phyloP scores from a whole-genome alignment of 2,888 invertebrate genomes.

The Eumerus sabulonum region DNA sequence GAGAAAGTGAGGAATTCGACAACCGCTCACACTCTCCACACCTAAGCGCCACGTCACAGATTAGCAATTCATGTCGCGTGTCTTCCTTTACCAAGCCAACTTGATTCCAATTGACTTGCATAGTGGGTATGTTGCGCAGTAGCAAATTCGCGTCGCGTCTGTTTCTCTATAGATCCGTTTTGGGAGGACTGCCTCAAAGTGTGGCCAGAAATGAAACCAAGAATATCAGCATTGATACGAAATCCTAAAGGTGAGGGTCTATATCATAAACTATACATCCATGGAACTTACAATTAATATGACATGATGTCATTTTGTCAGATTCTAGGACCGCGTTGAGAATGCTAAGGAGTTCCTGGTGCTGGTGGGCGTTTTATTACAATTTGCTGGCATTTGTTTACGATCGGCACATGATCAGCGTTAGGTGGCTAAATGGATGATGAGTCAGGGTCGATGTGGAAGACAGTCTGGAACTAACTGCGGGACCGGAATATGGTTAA shows the following conservation, averaged over 20 bases:
- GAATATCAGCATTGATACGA: slow-evolving; percentile 10
- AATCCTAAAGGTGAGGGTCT: slow-evolving; percentile 1
- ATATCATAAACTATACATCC: slow-evolving; percentile 14
- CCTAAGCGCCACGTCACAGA: slow-evolving; percentile 57
- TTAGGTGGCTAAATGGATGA: slow-evolving; percentile 28
- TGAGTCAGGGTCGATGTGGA: slow-evolving; percentile 4
- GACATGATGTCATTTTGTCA: slow-evolving; percentile 65
- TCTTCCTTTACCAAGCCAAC: slow-evolving; percentile 52
- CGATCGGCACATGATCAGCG: slow-evolving; percentile 1
- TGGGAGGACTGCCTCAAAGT: slow-evolving; percentile 49
- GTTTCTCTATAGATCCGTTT: slow-evolving; percentile 59
- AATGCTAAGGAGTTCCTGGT: slow-evolving; percentile 57
- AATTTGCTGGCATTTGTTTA: slow-evolving; percentile 12
- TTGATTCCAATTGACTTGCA: slow-evolving; percentile 54
- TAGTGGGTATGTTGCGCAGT: slow-evolving; percentile 4
- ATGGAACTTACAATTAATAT: slow-evolving; percentile 62
- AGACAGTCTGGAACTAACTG: no score
- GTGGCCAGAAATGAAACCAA: slow-evolving; percentile 54
- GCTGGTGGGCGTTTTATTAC: slow-evolving; percentile 5
- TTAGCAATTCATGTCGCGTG: slow-evolving; percentile 58
- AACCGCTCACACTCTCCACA: slow-evolving; percentile 31
- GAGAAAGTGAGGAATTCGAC: slow-evolving; percentile 45
- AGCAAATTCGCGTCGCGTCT: slow-evolving; percentile 4
- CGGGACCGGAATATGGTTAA: slow-evolving; percentile 19
- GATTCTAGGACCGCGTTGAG: slow-evolving; percentile 49